phyloP scores from a whole-genome alignment of 64 coral and sea anemone genomes.

The Catalaphyllia jardinei region DNA sequence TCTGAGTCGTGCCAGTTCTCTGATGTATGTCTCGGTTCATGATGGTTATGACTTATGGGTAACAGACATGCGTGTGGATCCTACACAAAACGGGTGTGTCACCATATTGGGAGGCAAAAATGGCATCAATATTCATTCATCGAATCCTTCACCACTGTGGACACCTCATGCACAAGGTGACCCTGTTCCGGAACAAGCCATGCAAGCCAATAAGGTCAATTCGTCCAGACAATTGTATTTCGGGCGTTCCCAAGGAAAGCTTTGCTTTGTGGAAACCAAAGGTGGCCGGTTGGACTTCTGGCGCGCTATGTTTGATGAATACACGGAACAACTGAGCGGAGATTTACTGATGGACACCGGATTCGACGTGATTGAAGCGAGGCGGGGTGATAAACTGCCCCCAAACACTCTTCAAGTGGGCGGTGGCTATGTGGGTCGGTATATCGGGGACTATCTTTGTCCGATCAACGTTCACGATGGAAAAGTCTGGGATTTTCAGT shows the following conservation, averaged over 20 bases:
- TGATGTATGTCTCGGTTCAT: neutral
- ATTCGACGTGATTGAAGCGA: neutral
- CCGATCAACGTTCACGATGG: neutral
- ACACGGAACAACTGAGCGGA: neutral
- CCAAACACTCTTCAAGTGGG: neutral
- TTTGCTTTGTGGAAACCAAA: slow-evolving; percentile 15
- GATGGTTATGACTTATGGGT: neutral
- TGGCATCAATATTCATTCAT: neutral
- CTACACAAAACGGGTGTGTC: neutral
- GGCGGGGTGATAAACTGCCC: neutral
- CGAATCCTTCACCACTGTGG: neutral
- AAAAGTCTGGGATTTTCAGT: neutral
- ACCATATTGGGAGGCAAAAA: neutral
- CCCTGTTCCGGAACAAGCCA: neutral
- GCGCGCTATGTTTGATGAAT: slow-evolving; percentile 5
- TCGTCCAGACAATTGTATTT: neutral
- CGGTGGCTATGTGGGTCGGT: neutral
- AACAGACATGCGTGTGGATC: neutral
- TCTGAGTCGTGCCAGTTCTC: neutral
- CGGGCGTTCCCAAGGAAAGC: neutral
- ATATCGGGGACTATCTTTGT: neutral
- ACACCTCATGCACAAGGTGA: neutral
- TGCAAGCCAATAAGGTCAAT: neutral
- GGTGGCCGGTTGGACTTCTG: neutral
- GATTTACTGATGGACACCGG: slow-evolving; percentile 3